Evolutionary conservation across 1,140 invertebrate species (phyloP).

Genomic region (Laupala kohalensis): DNA sequence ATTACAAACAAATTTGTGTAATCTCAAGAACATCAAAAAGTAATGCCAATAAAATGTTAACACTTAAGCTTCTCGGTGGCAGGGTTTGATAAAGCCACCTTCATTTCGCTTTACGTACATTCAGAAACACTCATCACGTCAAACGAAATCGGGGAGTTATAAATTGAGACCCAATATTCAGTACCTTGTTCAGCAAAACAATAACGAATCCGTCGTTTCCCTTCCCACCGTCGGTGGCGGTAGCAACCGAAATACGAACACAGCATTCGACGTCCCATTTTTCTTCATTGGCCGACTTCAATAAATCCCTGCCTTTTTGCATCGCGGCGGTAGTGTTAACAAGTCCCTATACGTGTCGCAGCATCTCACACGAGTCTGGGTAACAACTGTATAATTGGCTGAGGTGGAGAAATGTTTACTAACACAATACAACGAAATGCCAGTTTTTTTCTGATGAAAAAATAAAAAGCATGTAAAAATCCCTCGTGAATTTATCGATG

Average conservation of each 20-base stretch:
- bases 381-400: neutral
- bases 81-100: no score
- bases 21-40: no score
- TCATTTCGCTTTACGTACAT: no score
- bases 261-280: neutral
- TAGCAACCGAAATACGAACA: neutral
- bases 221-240: neutral
- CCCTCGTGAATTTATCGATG: neutral
- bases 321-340: neutral
- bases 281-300: neutral
- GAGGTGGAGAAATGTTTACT: neutral
- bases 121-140: no score
- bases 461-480: neutral
- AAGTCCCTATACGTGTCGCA: neutral
- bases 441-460: neutral
- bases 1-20: no score
- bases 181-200: neutral
- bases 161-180: neutral
- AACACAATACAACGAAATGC: neutral
- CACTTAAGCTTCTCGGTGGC: no score
- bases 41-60: no score
- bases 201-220: neutral
- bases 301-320: neutral
- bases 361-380: neutral
- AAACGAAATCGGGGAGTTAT: neutral